Base-by-base conservation (phyloP, 2,113 vertebrate species). In the Nycticorax nycticorax region DNA sequence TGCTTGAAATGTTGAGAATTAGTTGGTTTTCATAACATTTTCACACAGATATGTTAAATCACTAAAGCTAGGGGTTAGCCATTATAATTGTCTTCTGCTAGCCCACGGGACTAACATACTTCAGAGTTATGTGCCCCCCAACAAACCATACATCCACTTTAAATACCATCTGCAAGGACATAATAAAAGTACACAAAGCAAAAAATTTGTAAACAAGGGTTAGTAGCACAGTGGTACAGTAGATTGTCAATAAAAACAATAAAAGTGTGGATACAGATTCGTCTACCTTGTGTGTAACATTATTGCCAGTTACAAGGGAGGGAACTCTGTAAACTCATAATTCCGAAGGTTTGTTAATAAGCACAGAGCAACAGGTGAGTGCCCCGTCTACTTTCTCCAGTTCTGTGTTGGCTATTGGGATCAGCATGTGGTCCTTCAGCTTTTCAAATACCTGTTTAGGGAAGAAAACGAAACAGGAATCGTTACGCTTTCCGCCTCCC, bases 361-460 rank as follows among this genome's bases (percentile, higher is more conserved):
- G 98, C 48, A 99, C 95, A 4, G 98, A 99, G 96, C 98, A 98
- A 98, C 99, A 99, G 77, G 99, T 99, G 85, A 99, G 98, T 39
- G 97, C 55, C 45, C 99, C 99, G 1, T 99, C 99, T 96, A 99
- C 98, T 97, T 99, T 99, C 81, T 95, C 97, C 96, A 98, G 98
- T 98, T 99, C 99, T 71, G 92, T 92, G 91, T 98, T 98, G 95
- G 98, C 97, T 94, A 99, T 98, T 0, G 99, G 99, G 88, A 99
- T 99, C 98, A 99, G 98, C 98, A 98, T 99, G 98, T 99, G 97
- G 97, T 99, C 99, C 98, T 99, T 99, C 97, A 99, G 98, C 94
- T 99, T 99, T 97, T 99, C 99, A 95, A 99, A 99, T 53, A 99
- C 99, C 99, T 99, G 95, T 67, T 88, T 41, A 43, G 69, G 72